phyloP scores from a whole-genome alignment of 2,113 vertebrate species.

The Pseudorasbora parva region DNA sequence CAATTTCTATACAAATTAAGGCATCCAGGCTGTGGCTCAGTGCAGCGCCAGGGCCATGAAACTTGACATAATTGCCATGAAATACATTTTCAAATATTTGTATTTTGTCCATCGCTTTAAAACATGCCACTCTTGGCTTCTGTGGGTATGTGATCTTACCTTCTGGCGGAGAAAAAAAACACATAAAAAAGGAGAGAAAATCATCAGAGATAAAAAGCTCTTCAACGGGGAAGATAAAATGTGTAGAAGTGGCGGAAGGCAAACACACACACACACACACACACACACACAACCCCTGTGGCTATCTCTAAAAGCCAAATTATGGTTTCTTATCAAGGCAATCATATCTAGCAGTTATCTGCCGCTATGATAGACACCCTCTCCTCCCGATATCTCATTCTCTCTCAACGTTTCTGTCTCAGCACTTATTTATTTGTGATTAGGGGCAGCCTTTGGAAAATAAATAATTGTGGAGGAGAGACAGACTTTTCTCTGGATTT shows the following conservation, averaged over 20 bases:
- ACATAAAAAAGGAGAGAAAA: conserved; percentile 90
- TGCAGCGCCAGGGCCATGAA: conserved; percentile 97
- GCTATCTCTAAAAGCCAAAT: conserved; percentile 93
- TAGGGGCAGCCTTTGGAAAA: conserved; percentile 77
- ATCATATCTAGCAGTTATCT: conserved; percentile 95
- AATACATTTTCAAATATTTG: conserved; percentile 99
- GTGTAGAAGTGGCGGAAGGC: conserved; percentile 56
- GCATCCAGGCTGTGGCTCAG: conserved; percentile 99
- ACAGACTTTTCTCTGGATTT: conserved; percentile 72
- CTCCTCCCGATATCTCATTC: conserved; percentile 54
- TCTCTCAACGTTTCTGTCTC: conserved; percentile 54
- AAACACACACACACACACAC: conserved; percentile 76
- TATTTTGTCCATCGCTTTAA: conserved; percentile 95
- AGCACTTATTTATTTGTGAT: conserved; percentile 77
- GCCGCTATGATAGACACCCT: conserved; percentile 71
- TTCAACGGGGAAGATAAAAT: conserved; percentile 91
- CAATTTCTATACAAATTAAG: conserved; percentile 99
- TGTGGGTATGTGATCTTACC: conserved; percentile 86
- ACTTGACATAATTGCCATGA: conserved; percentile 99
- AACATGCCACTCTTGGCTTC: conserved; percentile 89
- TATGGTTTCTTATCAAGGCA: conserved; percentile 91
- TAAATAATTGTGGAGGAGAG: conserved; percentile 75
- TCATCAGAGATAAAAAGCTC: conserved; percentile 88
- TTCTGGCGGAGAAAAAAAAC: conserved; percentile 81
- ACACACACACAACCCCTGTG: conserved; percentile 77